phyloP scores from a whole-genome alignment of 2,888 invertebrate species.

The Torymus texanus region DNA sequence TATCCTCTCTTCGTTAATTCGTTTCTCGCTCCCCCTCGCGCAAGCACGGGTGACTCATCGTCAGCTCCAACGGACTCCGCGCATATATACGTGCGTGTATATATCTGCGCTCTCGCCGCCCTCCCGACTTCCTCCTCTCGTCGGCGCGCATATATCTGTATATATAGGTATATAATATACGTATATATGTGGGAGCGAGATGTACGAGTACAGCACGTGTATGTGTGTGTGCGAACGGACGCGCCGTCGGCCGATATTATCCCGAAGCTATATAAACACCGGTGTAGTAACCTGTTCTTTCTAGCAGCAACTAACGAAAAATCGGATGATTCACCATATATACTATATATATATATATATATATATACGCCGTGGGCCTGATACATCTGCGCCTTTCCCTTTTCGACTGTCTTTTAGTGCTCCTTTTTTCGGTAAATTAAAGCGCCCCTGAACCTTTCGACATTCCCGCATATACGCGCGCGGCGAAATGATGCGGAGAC shows the following conservation, averaged over 20 bases:
- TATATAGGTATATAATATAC: no score
- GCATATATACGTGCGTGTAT: slow-evolving; percentile 1
- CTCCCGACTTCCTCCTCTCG: slow-evolving; percentile 8
- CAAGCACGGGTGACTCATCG: slow-evolving; percentile 56
- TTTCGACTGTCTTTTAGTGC: slow-evolving; percentile 4
- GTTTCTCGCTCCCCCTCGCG: slow-evolving; percentile 56
- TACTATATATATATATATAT: background rate
- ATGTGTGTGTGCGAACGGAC: background rate
- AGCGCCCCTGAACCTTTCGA: no score
- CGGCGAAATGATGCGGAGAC: background rate
- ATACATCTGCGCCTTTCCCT: slow-evolving; percentile 36
- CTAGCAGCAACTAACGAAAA: slow-evolving; percentile 39
- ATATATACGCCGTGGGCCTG: background rate
- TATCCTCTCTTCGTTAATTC: slow-evolving; percentile 56
- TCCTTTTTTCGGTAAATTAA: background rate
- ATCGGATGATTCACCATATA: slow-evolving; percentile 53
- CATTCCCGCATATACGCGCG: background rate
- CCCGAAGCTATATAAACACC: slow-evolving; percentile 44
- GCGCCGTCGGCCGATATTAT: slow-evolving; percentile 24
- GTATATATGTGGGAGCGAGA: no score
- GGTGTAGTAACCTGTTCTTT: slow-evolving; percentile 46
- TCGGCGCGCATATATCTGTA: background rate
- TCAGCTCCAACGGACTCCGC: slow-evolving; percentile 35
- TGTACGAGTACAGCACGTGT: background rate
- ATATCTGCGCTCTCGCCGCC: slow-evolving; percentile 8